Evolutionary conservation across 1,140 invertebrate species (phyloP), one percentile per base, ranked within the genome.

Genomic region (Goniozus legneri): DNA sequence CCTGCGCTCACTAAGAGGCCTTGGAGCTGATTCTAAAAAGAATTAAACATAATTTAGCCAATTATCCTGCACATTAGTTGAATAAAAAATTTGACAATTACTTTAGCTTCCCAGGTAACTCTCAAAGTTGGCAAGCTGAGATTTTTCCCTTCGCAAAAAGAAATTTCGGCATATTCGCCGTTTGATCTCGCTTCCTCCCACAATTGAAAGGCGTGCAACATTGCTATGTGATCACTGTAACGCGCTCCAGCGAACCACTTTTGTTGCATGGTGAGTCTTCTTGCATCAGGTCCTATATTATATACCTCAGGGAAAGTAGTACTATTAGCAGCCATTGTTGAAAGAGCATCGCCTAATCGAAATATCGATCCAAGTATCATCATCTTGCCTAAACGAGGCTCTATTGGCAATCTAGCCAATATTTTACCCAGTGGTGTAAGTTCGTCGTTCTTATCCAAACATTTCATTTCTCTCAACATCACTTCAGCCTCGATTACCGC

Each of bases 361-460:
- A 97, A 88, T 49, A 95, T 85, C 16, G 85, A 84, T 1, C 90
- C 92, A 15, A 97, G 76, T 15, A 97, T 84, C 81, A 97, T 87
- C 93, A 97, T 97, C 76, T 95, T 96, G 1, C 94, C 94, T 3
- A 96, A 78, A 18, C 92, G 82, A 0, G 95, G 94, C 64, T 97
- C 94, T 41, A 97, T 87, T 0, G 94, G 92, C 57, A 97, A 71
- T 50, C 91, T 87, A 1, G 93, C 94, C n/a, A 98, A 77, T 50
- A 97, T 94, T 51, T 86, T 85, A 0, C 94, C 95, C 1, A 97
- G 77, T 0, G 93, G 89, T 0, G 94, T 95, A 19, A 98, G 69
- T 41, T 92, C 88, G 65, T 95, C 92, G 44, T 85, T 81, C 1
- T 67, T 58, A 69, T 95, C 90, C 54, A 98, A 75, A 62, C 92